phyloP scores from a whole-genome alignment of 2,113 vertebrate genomes.

The Variabilichromis moorii region DNA sequence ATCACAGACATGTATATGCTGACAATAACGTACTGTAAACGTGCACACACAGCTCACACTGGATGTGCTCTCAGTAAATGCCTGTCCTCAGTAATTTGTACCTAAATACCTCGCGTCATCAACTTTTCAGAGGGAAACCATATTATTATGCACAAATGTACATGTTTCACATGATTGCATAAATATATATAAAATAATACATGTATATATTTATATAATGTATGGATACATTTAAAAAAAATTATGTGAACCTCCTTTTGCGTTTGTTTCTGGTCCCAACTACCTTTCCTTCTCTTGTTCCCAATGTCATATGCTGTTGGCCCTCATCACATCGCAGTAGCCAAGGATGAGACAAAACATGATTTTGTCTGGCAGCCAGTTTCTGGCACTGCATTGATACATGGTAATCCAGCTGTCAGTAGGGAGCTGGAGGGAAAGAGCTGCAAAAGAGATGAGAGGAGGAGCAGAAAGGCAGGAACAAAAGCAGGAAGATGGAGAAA shows the following conservation, averaged over 20 bases:
- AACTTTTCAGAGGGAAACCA: not conserved
- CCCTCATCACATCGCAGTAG: conserved; percentile 16
- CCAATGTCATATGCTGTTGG: conserved; percentile 41
- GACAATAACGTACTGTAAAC: not conserved
- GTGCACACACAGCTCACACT: not conserved
- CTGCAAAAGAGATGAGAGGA: not conserved
- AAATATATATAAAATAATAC: not conserved
- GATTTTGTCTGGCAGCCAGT: conserved; percentile 57
- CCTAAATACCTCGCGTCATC: not conserved
- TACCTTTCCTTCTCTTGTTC: conserved; percentile 14
- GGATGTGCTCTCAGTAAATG: not conserved
- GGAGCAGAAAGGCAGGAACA: not conserved
- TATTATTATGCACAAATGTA: not conserved
- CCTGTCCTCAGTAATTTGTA: not conserved
- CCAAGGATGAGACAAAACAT: conserved; percentile 58
- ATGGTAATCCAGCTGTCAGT: conserved; percentile 57
- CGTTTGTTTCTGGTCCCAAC: not conserved
- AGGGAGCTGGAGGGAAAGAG: not conserved
- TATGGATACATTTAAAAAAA: not conserved
- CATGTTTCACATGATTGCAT: not conserved
- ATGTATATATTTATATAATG: not conserved
- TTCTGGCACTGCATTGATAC: conserved; percentile 53
- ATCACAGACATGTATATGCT: not conserved
- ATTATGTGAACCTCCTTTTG: not conserved
- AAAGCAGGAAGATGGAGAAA: not conserved